Conservation (phyloP, 92 coral and sea anemone genomes). For the Palythoa grandis region DNA sequence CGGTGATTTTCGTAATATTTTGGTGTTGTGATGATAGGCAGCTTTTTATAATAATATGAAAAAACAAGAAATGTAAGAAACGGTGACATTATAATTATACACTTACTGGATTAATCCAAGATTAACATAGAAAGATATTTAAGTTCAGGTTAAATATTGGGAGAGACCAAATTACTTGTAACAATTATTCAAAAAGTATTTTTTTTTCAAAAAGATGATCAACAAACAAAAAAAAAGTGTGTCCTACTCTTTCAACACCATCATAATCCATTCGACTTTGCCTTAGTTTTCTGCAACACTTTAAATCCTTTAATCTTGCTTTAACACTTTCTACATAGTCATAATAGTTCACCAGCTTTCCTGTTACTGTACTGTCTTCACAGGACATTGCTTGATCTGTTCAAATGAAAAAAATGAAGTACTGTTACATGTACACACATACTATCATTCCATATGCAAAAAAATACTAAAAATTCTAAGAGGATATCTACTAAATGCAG, state of each 20-base stretch:
- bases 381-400: conserved; percentile 10
- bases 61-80: too few relatives aligned
- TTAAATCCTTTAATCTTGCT: conserved; percentile 7
- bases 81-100: too few relatives aligned
- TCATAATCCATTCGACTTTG: not conserved
- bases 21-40: not conserved
- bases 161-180: too few relatives aligned
- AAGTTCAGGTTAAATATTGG: too few relatives aligned
- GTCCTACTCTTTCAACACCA: not conserved
- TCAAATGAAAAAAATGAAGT: not conserved
- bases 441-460: not conserved
- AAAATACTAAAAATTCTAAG: not conserved
- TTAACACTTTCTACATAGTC: conserved; percentile 8
- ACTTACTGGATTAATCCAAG: too few relatives aligned
- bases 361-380: not conserved
- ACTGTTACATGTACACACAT: not conserved
- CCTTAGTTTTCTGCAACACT: conserved; percentile 18
- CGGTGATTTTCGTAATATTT: too few relatives aligned
- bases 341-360: conserved; percentile 3
- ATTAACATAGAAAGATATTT: too few relatives aligned
- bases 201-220: too few relatives aligned
- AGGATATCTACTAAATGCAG: not conserved
- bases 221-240: too few relatives aligned
- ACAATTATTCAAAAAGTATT: too few relatives aligned
- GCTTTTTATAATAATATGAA: too few relatives aligned